phyloP scores from a whole-genome alignment of 2,797 vertebrate species.

The Urosaurus nigricauda region DNA sequence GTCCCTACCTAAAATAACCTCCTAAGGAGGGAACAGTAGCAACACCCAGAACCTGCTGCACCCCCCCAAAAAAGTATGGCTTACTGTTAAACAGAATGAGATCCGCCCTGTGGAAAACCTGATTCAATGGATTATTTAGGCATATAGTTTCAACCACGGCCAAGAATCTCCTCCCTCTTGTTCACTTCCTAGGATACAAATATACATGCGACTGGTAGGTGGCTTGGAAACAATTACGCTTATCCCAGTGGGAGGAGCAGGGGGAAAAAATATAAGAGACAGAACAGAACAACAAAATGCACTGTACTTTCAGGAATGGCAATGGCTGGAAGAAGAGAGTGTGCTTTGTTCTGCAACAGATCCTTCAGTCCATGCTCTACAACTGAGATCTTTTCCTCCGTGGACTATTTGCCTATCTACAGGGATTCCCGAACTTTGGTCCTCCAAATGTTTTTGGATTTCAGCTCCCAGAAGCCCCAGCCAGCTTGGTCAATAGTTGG shows the following conservation, averaged over 20 bases:
- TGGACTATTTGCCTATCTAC: slow-evolving; percentile 16
- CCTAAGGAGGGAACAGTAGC: slow-evolving; percentile 55
- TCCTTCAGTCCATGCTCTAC: slow-evolving; percentile 67
- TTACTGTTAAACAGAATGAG: slow-evolving; percentile 65
- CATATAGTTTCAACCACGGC: slow-evolving; percentile 63
- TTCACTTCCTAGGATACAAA: slow-evolving; percentile 79
- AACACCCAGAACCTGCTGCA: slow-evolving; percentile 59
- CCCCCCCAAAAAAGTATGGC: slow-evolving; percentile 59
- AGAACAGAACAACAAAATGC: neutral
- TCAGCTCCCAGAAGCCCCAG: too few relatives aligned
- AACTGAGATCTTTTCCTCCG: slow-evolving; percentile 73
- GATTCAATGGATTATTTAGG: slow-evolving; percentile 75
- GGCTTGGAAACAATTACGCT: slow-evolving; percentile 68
- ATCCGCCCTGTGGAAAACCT: slow-evolving; percentile 73
- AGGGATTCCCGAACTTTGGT: too few relatives aligned
- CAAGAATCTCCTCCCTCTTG: slow-evolving; percentile 73
- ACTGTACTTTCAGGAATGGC: slow-evolving; percentile 20
- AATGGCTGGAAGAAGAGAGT: slow-evolving; percentile 58
- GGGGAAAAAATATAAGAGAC: slow-evolving; percentile 46
- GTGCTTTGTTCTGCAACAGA: slow-evolving; percentile 67
- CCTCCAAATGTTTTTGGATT: too few relatives aligned
- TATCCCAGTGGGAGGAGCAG: slow-evolving; percentile 45
- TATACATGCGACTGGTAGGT: slow-evolving; percentile 72
- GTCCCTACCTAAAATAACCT: neutral
- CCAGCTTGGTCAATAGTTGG: too few relatives aligned